Evolutionary conservation across 2,113 vertebrate species (phyloP), one percentile per base, ranked within the genome.

Genomic region (Pitta sordida): DNA sequence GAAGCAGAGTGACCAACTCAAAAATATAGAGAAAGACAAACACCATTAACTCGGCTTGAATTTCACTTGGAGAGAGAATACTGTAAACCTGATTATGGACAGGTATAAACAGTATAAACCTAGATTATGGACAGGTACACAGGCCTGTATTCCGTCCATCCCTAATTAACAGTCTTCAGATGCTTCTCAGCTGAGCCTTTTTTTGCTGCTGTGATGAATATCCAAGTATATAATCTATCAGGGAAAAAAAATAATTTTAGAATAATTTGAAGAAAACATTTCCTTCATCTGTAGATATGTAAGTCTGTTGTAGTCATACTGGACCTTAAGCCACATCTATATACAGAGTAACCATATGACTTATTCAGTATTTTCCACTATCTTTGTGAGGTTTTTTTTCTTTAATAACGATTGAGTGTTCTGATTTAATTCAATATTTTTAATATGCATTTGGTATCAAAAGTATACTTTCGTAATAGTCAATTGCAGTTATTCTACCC

Each of bases 21-120:
- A 73, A 87, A 92, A 83, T 60, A 29, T 9, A 64, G 69, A 74
- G 67, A 70, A 94, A 93, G 75, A 71, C 49, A 96, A 95, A 94
- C 63, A 91, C 43, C 1, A 7, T 90, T 90, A 83, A 48, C n/a
- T 83, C 71, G n/a, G 53, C 36, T 88, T 65, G 55, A 93, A 90
- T 43, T 83, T 67, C 17, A 24, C 58, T 32, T 86, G 58, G 49
- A 74, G 55, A 90, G 41, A 41, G 41, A 83, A 52, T 49, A 44
- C 9, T 65, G 34, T 64, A 83, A 64, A 15, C 26, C 37, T 67
- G 15, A 23, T 80, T 73, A 41, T 86, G 46, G n/a, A n/a, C n/a
- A n/a, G n/a, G n/a, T n/a, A n/a, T n/a, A n/a, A n/a, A n/a, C n/a
- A n/a, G n/a, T n/a, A n/a, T n/a, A n/a, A n/a, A n/a, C n/a, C 58